Percentiles rank a stretch among this genome's conserved stretches.
These are phyloP conservation scores for Gymnosoma rotundatum DNA, from an alignment of 2,888 invertebrate genomes.

Conservation along the genomic window DNA sequence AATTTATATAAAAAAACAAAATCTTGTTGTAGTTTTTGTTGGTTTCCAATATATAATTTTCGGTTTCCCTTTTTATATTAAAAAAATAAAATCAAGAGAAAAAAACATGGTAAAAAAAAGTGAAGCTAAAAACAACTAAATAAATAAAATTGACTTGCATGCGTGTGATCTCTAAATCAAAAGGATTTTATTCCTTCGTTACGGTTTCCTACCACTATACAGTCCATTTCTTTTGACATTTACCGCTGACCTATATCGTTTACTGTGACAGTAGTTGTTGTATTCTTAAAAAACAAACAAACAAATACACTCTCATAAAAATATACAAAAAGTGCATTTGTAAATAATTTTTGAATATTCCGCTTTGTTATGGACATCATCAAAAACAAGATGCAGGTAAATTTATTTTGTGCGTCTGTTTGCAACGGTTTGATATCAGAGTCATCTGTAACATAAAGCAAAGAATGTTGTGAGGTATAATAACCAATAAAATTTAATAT, in stretches of 20 bases:
- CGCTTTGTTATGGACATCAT: not conserved
- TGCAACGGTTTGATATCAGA: not conserved
- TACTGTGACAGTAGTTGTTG: conserved; percentile 64
- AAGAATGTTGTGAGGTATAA: too few relatives aligned
- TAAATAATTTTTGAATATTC: conserved; percentile 13
- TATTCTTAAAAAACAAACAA: conserved; percentile 36
- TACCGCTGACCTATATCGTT: conserved; percentile 70
- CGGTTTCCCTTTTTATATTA: conserved; percentile 63
- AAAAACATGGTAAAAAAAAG: not conserved
- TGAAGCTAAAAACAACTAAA: conserved; percentile 17
- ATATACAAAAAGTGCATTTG: not conserved
- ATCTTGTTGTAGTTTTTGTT: conserved; percentile 21
- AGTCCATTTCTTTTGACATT: conserved; percentile 67
- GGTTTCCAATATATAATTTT: conserved; percentile 58
- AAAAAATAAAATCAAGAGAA: conserved; percentile 12
- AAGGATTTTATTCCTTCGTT: conserved; percentile 73
- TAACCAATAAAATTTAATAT: too few relatives aligned
- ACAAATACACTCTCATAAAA: not conserved
- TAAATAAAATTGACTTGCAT: conserved; percentile 56
- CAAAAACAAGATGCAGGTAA: not conserved
- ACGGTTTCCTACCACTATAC: conserved; percentile 73
- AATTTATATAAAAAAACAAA: conserved; percentile 45
- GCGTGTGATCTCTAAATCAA: conserved; percentile 67
- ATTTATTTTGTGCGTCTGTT: not conserved
- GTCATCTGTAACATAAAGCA: too few relatives aligned